A percentile compares a stretch with the other conserved stretches of the same genome.
These are phyloP conservation scores for Champsocephalus gunnari DNA, from an alignment of 2,797 vertebrate species.

Conservation along the genomic window DNA sequence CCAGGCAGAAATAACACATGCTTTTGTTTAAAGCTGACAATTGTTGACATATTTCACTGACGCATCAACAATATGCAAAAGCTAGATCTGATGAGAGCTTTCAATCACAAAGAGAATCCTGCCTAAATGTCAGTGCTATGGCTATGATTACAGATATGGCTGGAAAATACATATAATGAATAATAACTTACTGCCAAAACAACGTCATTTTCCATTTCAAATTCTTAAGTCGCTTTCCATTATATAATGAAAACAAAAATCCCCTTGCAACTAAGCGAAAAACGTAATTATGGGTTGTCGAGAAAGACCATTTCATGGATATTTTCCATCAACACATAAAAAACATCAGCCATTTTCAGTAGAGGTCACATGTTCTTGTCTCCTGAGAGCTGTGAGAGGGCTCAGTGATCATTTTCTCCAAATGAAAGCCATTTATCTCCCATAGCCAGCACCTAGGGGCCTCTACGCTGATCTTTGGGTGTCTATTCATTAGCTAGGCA, in stretches of 20 bases:
- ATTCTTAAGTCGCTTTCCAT: neutral
- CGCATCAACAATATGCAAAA: neutral
- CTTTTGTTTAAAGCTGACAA: neutral
- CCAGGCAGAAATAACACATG: neutral
- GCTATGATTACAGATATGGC: neutral
- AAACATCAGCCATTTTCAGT: constrained; percentile 1
- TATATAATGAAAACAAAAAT: neutral
- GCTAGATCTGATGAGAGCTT: neutral
- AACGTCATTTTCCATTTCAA: neutral
- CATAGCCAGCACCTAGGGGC: neutral
- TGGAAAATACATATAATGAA: neutral
- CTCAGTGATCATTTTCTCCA: constrained; percentile 33
- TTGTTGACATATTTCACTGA: neutral
- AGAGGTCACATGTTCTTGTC: constrained; percentile 12
- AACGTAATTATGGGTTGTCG: neutral
- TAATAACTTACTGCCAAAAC: neutral
- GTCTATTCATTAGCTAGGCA: constrained; percentile 31
- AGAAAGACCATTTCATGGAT: neutral
- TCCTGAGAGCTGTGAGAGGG: constrained; percentile 18
- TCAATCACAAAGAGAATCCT: neutral
- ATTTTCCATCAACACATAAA: neutral
- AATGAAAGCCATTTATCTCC: constrained; percentile 61
- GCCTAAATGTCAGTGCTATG: neutral
- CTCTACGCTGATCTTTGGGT: constrained; percentile 14
- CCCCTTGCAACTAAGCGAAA: neutral